Evolutionary conservation across 2,888 invertebrate genomes (phyloP).

Genomic region (Bombylius discolor): DNA sequence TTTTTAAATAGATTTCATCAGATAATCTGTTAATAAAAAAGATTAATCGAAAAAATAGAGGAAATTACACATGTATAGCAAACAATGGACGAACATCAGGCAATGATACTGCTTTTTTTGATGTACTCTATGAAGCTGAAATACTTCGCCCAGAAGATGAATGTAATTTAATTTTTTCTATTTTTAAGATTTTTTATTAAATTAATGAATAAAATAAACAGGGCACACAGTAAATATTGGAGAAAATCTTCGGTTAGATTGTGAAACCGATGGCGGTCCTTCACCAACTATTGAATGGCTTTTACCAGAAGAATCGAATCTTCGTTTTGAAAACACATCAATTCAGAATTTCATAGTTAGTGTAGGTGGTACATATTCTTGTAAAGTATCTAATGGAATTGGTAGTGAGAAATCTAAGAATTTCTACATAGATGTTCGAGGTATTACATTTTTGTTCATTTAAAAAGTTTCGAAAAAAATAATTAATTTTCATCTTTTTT

Average conservation of each 20-base stretch:
- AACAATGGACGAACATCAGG: conserved; percentile 2
- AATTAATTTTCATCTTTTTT: not conserved
- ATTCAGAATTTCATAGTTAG: conserved; percentile 11
- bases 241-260: conserved; percentile 1
- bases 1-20: conserved; percentile 2
- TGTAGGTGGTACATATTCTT: conserved; percentile 21
- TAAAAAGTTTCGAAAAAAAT: too few relatives aligned
- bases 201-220: not conserved
- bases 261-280: conserved; percentile 9
- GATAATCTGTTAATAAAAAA: conserved; percentile 9
- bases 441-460: not conserved
- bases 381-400: conserved; percentile 16
- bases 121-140: conserved; percentile 9
- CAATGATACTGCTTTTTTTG: conserved; percentile 6
- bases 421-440: not conserved
- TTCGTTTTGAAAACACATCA: not conserved
- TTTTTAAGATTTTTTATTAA: not conserved
- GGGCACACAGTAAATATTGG: conserved; percentile 2
- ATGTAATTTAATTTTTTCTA: not conserved
- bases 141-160: conserved; percentile 3
- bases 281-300: conserved; percentile 7
- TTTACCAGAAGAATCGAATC: not conserved
- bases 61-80: conserved; percentile 12
- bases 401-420: not conserved
- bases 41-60: conserved; percentile 4